Base-by-base conservation (phyloP, 2,113 vertebrate species). In the Oceanites oceanicus region DNA sequence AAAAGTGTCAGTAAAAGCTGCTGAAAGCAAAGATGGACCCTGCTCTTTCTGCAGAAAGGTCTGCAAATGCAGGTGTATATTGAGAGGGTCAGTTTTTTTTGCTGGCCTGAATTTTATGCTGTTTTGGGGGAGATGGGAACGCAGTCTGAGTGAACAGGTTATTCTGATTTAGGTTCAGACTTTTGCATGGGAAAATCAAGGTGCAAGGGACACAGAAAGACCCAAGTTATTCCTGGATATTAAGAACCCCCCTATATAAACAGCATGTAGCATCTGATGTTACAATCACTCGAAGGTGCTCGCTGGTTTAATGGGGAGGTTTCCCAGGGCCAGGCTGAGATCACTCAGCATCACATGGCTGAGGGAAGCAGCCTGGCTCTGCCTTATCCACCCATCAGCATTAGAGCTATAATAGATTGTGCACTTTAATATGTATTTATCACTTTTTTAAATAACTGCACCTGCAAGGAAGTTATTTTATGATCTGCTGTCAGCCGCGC, bases 321-420 rank as follows among this genome's bases (percentile, higher is more conserved):
- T 72, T 66, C 70, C 34, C 78, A 25, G n/a, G 34, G 14, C 49
- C 36, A 21, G 55, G 55, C 38, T 62, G n/a, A 29, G 50, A 21
- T 73, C 36, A 4, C 61, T 49, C 56, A 36, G 83, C 40, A 23
- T n/a, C 40, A 2, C 2, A 3, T 0, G 0, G 85, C 63, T 49
- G 78, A n/a, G 40, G 52, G 63, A 29, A 45, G 47, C 52, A 73
- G 67, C 34, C 67, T 47, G 44, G 44, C 44, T 44, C 44, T 55
- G n/a, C 55, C 61, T 25, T 16, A 20, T 5, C 22, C 36, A 34
- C 49, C 49, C 55, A 10, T 30, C 79, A 76, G 36, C 68, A 18
- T 68, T 26, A 18, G 49, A 63, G 32, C 73, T 59, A 1, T 6
- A 53, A 17, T n/a, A n/a, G 18, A 8, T 29, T 26, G 15, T 9